Evolutionary conservation across 2,888 invertebrate species (phyloP), one percentile per base, ranked within the genome.

Genomic region (Minunthozetes semirufus): DNA sequence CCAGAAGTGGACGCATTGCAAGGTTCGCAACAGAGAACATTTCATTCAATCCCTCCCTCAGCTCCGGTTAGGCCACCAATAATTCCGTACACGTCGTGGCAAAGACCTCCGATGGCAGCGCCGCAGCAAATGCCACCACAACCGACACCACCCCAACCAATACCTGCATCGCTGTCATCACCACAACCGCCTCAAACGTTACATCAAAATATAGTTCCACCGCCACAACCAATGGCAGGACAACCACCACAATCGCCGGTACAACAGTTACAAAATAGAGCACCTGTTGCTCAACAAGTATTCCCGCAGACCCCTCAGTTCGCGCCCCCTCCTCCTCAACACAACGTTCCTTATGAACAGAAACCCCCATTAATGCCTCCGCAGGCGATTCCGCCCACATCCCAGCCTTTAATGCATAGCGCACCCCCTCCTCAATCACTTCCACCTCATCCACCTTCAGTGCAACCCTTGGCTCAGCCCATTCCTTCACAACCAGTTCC

Each of bases 101-200:
- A 50, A 74, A 33, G 46, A 27, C 75, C 48, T 22, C 27, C 33
- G 13, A 17, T 38, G 15, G 29, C 46, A 29, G 22, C 61, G 25
- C 5, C 53, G 6, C 53, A 53, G 15, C 77, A 61, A 66, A 76
- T 1, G 75, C 75, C 78, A 80, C 80, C 75, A 79, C 80, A 5
- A 79, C 80, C 19, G 76, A 77, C 6, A 79, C 79, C 19, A 76
- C 77, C 72, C 78, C 78, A 13, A 76, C 77, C n/a, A 77, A 76
- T 29, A 75, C 75, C 0, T 75, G 78, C 8, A 66, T 78, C 22
- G 74, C 72, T 42, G 29, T 76, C 19, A 33, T 46, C 42, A 22
- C 33, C 46, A 27, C 25, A 17, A 71, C 76, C 25, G 61, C 76
- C 27, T 72, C 78, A 59, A 56, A 76, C 29, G 75, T 75, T 74